Conservation (phyloP, 2,797 vertebrate species). For the Schizothorax lantsangensis region DNA sequence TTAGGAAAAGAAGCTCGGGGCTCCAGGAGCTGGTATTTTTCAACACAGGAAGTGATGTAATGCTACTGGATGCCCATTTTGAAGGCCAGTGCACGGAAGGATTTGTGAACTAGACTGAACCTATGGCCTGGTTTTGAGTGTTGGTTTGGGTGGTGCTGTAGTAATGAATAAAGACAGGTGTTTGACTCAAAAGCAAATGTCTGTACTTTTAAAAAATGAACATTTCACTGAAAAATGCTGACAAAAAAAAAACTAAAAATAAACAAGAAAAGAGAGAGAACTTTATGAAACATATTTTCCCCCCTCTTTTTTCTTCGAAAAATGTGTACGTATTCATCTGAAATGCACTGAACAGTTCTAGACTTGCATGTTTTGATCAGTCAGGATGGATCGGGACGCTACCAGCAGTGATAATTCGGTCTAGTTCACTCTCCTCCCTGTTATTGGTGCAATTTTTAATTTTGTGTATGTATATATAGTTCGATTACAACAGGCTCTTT, state of each 20-base stretch:
- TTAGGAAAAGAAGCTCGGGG: constrained; percentile 67
- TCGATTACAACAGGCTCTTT: constrained; percentile 66
- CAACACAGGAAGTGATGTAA: constrained; percentile 62
- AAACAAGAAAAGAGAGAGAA: constrained; percentile 4
- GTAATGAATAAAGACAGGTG: constrained; percentile 49
- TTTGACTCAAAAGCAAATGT: constrained; percentile 71
- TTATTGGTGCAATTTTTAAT: constrained; percentile 61
- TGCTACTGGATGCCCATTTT: constrained; percentile 56
- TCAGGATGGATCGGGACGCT: constrained; percentile 62
- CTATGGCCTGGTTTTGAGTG: constrained; percentile 73
- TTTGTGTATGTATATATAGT: constrained; percentile 68
- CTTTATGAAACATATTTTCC: background rate
- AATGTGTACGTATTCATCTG: constrained; percentile 69
- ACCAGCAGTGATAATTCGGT: constrained; percentile 77
- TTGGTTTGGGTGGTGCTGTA: constrained; percentile 38
- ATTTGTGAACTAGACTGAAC: constrained; percentile 81
- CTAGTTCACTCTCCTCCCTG: constrained; percentile 74
- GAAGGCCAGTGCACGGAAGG: constrained; percentile 56
- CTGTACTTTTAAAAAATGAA: constrained; percentile 63
- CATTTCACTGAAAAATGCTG: constrained; percentile 60
- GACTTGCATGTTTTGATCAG: constrained; percentile 66
- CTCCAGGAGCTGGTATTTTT: constrained; percentile 54
- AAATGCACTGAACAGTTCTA: constrained; percentile 74
- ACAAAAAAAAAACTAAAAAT: constrained; percentile 9
- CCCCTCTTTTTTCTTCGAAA: background rate